Evolutionary conservation across 2,113 vertebrate species (phyloP).

Genomic region (Pongo abelii): DNA sequence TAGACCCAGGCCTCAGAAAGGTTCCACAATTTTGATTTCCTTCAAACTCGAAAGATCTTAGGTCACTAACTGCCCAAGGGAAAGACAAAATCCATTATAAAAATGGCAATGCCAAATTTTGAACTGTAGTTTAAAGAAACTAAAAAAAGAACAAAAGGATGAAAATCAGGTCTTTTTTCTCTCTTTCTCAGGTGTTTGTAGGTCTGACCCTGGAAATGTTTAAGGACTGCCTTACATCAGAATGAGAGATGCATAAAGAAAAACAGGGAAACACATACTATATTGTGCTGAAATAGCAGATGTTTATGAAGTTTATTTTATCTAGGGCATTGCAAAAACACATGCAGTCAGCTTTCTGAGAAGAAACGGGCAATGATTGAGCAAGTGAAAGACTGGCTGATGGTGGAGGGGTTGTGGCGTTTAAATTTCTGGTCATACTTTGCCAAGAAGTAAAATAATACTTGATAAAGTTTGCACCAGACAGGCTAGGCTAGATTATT

Average conservation of each 20-base stretch:
- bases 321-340: background rate
- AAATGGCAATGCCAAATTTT: background rate
- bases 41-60: conserved; percentile 19
- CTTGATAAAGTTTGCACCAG: background rate
- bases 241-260: background rate
- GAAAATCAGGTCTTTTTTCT: background rate
- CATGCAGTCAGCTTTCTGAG: background rate
- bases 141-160: background rate
- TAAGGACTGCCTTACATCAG: background rate
- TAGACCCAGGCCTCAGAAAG: background rate
- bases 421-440: background rate
- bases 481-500: background rate
- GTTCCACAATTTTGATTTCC: background rate
- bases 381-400: background rate
- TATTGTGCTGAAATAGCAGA: background rate
- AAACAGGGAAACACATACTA: background rate
- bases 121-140: background rate
- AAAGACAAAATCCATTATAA: conserved; percentile 19
- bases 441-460: background rate
- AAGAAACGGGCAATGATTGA: background rate
- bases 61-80: background rate
- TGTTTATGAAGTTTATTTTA: background rate
- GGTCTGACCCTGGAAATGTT: background rate
- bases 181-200: background rate
- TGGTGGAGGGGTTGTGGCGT: background rate